A percentile compares a stretch with the other conserved stretches of the same genome.
phyloP scores from a whole-genome alignment of 2,888 invertebrate species.

The Lepidochrysops patricia region DNA sequence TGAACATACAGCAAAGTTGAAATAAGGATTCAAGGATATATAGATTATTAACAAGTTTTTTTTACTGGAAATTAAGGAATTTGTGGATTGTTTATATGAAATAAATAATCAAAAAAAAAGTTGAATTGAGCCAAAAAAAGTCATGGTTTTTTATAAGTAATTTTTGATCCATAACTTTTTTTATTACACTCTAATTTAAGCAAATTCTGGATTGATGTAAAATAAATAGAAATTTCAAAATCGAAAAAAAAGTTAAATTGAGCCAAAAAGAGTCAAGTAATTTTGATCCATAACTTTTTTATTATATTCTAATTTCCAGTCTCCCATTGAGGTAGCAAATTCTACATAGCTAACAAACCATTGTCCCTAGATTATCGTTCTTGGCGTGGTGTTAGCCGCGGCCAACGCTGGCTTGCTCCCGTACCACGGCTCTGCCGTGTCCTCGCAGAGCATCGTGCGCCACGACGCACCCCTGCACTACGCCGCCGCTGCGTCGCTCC shows the following conservation, averaged over 20 bases:
- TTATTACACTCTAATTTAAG: too few relatives aligned
- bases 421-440: constrained; percentile 58
- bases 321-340: too few relatives aligned
- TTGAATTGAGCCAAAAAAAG: too few relatives aligned
- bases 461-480: constrained; percentile 60
- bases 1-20: not conserved
- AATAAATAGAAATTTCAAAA: too few relatives aligned
- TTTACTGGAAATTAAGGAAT: not conserved
- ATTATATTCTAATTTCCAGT: too few relatives aligned
- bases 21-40: not conserved
- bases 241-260: too few relatives aligned
- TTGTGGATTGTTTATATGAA: not conserved
- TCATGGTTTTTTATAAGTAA: too few relatives aligned
- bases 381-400: constrained; percentile 65
- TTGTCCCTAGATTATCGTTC: constrained; percentile 48
- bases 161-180: too few relatives aligned
- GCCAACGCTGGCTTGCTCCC: constrained; percentile 73
- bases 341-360: constrained; percentile 1
- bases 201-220: too few relatives aligned
- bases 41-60: too few relatives aligned
- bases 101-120: not conserved
- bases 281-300: too few relatives aligned
- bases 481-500: constrained; percentile 26
- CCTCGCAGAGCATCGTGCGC: constrained; percentile 68
- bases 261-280: too few relatives aligned